Evolutionary conservation across 2,888 invertebrate genomes (phyloP).

Genomic region (Eristalis arbustorum): DNA sequence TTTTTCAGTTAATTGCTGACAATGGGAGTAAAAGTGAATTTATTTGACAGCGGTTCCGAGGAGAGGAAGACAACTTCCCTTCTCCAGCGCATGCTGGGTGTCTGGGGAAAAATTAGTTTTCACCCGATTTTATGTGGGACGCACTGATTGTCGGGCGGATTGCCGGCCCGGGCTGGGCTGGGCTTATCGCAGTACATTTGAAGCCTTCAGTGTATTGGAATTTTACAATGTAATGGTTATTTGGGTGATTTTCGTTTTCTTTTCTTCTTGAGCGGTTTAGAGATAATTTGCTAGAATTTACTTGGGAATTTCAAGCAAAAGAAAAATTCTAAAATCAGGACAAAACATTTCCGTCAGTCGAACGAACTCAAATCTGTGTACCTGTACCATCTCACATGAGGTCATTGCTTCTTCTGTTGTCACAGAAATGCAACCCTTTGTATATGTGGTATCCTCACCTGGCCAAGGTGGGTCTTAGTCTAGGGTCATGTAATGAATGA

Average conservation of each 20-base stretch:
- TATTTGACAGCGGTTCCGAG: conserved; percentile 38
- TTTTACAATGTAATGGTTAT: background rate
- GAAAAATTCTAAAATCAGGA: too few relatives aligned
- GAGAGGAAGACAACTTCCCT: conserved; percentile 16
- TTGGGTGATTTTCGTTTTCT: background rate
- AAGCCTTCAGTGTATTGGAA: background rate
- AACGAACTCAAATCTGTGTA: too few relatives aligned
- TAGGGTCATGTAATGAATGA: too few relatives aligned
- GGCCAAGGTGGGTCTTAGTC: too few relatives aligned
- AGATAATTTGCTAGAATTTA: background rate
- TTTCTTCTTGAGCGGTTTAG: background rate
- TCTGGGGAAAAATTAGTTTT: conserved; percentile 36
- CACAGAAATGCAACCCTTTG: too few relatives aligned
- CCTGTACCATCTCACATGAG: too few relatives aligned
- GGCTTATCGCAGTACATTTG: conserved; percentile 9
- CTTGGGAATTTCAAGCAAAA: too few relatives aligned
- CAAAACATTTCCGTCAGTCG: too few relatives aligned
- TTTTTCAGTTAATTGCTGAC: conserved; percentile 56
- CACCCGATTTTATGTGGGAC: background rate
- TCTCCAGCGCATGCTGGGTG: background rate
- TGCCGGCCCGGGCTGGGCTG: background rate
- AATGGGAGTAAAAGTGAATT: conserved; percentile 43
- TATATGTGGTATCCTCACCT: too few relatives aligned
- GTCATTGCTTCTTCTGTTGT: too few relatives aligned
- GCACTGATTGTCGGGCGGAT: background rate